A percentile compares a stretch with the other conserved stretches of the same genome.
Conservation (phyloP, 2,888 invertebrate species). For the Brenthis ino region DNA sequence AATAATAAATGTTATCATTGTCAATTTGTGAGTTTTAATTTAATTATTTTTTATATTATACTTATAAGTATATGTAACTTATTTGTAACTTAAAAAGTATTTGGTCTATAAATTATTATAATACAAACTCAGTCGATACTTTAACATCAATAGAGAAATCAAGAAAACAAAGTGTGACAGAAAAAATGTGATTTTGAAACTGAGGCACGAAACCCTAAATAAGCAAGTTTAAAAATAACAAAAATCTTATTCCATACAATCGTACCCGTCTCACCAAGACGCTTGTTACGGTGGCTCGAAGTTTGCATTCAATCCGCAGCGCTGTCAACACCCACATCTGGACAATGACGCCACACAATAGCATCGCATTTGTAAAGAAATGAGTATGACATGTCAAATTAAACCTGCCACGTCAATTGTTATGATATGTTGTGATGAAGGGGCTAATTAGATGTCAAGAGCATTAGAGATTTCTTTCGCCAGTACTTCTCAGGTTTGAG, state of each 20-base stretch:
- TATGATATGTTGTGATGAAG: not conserved
- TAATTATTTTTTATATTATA: too few species aligned
- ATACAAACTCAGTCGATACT: too few species aligned
- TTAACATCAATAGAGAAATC: too few species aligned
- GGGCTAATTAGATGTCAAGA: not conserved
- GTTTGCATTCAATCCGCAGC: slow-evolving; percentile 67
- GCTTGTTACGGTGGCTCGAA: slow-evolving; percentile 65
- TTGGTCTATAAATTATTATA: too few species aligned
- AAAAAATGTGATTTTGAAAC: too few species aligned
- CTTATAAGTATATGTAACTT: too few species aligned
- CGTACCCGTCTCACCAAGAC: slow-evolving; percentile 48
- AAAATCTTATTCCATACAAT: slow-evolving; percentile 45
- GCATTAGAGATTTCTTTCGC: too few species aligned
- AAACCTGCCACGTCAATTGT: slow-evolving; percentile 9
- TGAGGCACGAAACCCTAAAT: not conserved
- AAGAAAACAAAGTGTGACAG: too few species aligned
- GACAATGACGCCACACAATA: slow-evolving; percentile 27
- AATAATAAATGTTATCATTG: too few species aligned
- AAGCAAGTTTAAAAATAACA: not conserved
- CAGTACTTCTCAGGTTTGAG: too few species aligned
- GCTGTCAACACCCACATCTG: slow-evolving; percentile 31
- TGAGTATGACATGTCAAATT: slow-evolving; percentile 20
- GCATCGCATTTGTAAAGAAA: slow-evolving; percentile 22
- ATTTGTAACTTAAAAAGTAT: too few species aligned
- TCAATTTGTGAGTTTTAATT: too few species aligned